Evolutionary conservation across 2,113 vertebrate genomes (phyloP), one percentile per base, ranked within the genome.

Genomic region (Saimiri boliviensis): DNA sequence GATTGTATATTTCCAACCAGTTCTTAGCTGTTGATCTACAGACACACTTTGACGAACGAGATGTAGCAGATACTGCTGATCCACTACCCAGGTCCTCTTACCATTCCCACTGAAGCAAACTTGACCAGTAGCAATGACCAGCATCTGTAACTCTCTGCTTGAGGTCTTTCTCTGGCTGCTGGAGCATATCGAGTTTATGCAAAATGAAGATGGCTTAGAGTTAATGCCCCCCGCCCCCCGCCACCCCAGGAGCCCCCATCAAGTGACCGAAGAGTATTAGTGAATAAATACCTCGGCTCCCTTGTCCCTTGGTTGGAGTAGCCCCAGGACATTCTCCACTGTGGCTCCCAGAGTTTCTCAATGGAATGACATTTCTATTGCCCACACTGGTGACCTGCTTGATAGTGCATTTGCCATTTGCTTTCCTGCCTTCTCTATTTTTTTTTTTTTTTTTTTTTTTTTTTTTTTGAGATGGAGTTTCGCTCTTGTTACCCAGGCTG

Each of bases 351-450:
- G 52, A 16, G 19, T 12, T 82, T 91, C 74, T 19, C 37, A 2
- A 3, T 20, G 77, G 23, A 25, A 40, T 3, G 35, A 14, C 11
- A 35, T 56, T 45, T 66, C 23, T 3, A 1, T 35, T 8, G 1
- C 10, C n/a, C 27, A 49, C 49, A 5, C 0, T 5, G 21, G 23
- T 40, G 3, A 71, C 45, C 3, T 11, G 40, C 54, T 37, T 6
- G 71, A 25, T 1, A 13, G 14, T 0, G 3, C 12, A 45, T 21
- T 0, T 40, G 73, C 81, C 52, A 0, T 47, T 16, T 45, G 35
- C 37, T 25, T 30, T 16, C 54, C n/a, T 70, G 2, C 8, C 5
- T 84, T 45, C 81, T 23, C n/a, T 49, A n/a, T n/a, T n/a, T n/a
- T n/a, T n/a, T n/a, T n/a, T n/a, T n/a, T n/a, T n/a, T n/a, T n/a